Base-by-base conservation (phyloP, 2,888 invertebrate species). In the Agonopterix heracliana region DNA sequence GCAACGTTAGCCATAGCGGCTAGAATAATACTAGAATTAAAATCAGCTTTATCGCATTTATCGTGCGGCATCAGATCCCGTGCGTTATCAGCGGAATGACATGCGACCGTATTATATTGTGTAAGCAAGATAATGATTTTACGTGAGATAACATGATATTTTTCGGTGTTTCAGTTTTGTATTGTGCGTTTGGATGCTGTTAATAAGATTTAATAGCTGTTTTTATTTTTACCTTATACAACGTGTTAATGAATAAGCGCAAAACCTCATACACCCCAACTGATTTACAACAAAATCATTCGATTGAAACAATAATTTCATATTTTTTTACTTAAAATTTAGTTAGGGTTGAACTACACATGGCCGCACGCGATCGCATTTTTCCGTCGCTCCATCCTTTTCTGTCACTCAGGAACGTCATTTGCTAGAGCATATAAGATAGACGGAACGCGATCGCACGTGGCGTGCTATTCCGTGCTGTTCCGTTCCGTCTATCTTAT, bases 1-100 rank as follows among this genome's bases (percentile, higher is more conserved):
- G 86, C 86, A 53, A 86, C 85, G 74, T 77, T 71, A 61, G 68
- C 71, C 87, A 88, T 88, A 71, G 71, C 55, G 65, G 61, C 70
- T 68, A 59, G 60, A 66, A 59, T 66, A 59, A 63, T 65, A 77
- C 77, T 80, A 67, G 68, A 60, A 60, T 63, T 65, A 64, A 11
- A 68, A 67, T 60, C 56, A 49, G 62, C 45, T 54, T 74, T 78
- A 79, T 80, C 77, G 64, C 51, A 54, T 63, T 75, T 85, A 84
- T 84, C 84, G 58, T 64, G 64, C 26, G 26, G 26, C 62, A 70
- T 73, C 80, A 81, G 81, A 75, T 75, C 77, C 75, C 66, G 64
- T 65, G 61, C 56, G 60, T 71, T 81, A 81, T 81, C 79, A 69
- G 61, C 10, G 49, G 50, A 59, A 55, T 72, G 73, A 67, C 74